Percentiles rank a stretch among this genome's conserved stretches.
Evolutionary conservation across 2,888 invertebrate species (phyloP).

Genomic region (Lasius fuliginosus): DNA sequence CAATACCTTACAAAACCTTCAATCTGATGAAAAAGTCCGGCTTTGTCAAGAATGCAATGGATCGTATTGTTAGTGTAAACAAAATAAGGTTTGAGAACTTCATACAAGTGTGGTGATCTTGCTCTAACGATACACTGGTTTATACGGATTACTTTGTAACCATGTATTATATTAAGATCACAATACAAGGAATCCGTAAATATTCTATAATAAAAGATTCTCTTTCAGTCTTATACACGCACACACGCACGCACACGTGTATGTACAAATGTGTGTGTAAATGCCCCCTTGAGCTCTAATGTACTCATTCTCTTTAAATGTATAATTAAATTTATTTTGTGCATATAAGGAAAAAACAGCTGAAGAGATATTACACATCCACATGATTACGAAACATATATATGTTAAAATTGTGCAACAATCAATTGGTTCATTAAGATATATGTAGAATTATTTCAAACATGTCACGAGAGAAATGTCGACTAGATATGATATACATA

Average conservation of each 20-base stretch:
- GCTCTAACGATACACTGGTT: constrained; percentile 89
- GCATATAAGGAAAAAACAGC: background rate
- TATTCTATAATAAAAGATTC: constrained; percentile 82
- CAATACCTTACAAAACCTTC: constrained; percentile 85
- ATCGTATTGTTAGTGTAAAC: constrained; percentile 87
- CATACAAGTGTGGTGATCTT: constrained; percentile 88
- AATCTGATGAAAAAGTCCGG: constrained; percentile 87
- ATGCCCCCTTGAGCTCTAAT: constrained; percentile 19
- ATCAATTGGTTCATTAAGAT: background rate
- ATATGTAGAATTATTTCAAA: background rate
- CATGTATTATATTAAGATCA: constrained; percentile 89
- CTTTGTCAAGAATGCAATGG: constrained; percentile 87
- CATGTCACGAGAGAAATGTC: background rate
- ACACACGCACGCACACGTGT: background rate
- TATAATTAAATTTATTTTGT: background rate
- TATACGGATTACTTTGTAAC: constrained; percentile 88
- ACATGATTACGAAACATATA: background rate
- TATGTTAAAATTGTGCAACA: constrained; percentile 12
- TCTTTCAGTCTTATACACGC: constrained; percentile 52
- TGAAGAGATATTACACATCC: background rate
- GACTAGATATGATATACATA: background rate
- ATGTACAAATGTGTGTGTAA: constrained; percentile 7
- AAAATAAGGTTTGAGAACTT: constrained; percentile 87
- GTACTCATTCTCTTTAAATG: background rate
- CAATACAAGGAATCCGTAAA: constrained; percentile 89